Evolutionary conservation across 2,888 invertebrate species (phyloP).

Genomic region (Drosophila neutralis): DNA sequence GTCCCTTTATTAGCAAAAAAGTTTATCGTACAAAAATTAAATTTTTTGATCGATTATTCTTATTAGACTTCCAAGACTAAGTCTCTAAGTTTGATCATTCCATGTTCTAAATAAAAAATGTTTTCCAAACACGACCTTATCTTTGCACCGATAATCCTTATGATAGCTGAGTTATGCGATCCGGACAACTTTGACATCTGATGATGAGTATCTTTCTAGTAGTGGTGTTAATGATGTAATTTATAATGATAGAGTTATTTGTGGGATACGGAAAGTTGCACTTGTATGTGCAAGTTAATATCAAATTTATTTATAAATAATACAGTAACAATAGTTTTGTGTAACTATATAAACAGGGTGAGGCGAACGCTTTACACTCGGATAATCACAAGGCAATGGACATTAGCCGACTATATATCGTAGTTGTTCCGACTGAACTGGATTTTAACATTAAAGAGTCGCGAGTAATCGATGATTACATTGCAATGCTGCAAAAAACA

Average conservation of each 20-base stretch:
- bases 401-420: slow-evolving; percentile 34
- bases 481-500: slow-evolving; percentile 46
- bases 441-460: slow-evolving; percentile 80
- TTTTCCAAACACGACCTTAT: not conserved
- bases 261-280: not conserved
- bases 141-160: not conserved
- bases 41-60: not conserved
- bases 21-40: not conserved
- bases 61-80: not conserved
- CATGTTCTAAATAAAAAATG: not conserved
- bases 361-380: slow-evolving; percentile 19
- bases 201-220: not conserved
- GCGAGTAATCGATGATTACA: slow-evolving; percentile 75
- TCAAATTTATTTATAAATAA: slow-evolving; percentile 28
- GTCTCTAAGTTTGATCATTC: not conserved
- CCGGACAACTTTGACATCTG: not conserved
- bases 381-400: slow-evolving; percentile 5
- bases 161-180: not conserved
- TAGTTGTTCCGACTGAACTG: slow-evolving; percentile 75
- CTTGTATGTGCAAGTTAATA: slow-evolving; percentile 4
- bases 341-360: slow-evolving; percentile 5
- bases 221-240: not conserved
- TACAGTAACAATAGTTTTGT: slow-evolving; percentile 17
- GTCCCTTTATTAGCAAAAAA: not conserved
- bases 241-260: not conserved